Conservation (phyloP, 2,113 vertebrate genomes). For the Conger conger region DNA sequence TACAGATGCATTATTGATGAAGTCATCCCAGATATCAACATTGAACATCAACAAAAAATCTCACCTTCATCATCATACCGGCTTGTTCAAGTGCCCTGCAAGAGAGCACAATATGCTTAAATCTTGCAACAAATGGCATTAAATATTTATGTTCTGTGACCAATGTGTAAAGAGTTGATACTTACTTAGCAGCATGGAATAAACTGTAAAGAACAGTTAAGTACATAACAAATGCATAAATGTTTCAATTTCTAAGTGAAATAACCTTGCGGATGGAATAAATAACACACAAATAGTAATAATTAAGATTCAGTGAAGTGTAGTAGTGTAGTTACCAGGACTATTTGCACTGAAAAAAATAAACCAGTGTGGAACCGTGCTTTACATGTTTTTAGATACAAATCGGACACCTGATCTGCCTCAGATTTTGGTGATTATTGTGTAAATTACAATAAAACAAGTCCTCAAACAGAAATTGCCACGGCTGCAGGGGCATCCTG, state of each 20-base stretch:
- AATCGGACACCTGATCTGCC: neutral
- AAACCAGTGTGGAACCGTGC: neutral
- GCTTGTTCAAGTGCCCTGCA: constrained; percentile 93
- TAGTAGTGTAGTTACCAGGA: no score
- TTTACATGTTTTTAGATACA: neutral
- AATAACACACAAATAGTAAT: neutral
- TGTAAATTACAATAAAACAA: neutral
- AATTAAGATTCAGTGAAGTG: no score
- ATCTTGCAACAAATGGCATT: constrained; percentile 20
- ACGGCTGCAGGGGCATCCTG: neutral
- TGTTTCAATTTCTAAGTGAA: neutral
- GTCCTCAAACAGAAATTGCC: neutral
- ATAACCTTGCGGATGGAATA: neutral
- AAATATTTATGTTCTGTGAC: neutral
- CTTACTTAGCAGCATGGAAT: constrained; percentile 99
- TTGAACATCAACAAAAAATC: neutral
- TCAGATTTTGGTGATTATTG: neutral
- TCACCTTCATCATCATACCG: constrained; percentile 97
- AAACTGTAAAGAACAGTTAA: constrained; percentile 82
- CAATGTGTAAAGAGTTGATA: constrained; percentile 42
- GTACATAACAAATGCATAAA: constrained; percentile 50
- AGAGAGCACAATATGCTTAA: constrained; percentile 30
- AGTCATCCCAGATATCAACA: neutral
- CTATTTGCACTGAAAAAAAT: no score
- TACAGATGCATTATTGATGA: neutral